Evolutionary conservation across 2,797 vertebrate species (phyloP), one percentile per base, ranked within the genome.

Genomic region (Lacerta bilineata): DNA sequence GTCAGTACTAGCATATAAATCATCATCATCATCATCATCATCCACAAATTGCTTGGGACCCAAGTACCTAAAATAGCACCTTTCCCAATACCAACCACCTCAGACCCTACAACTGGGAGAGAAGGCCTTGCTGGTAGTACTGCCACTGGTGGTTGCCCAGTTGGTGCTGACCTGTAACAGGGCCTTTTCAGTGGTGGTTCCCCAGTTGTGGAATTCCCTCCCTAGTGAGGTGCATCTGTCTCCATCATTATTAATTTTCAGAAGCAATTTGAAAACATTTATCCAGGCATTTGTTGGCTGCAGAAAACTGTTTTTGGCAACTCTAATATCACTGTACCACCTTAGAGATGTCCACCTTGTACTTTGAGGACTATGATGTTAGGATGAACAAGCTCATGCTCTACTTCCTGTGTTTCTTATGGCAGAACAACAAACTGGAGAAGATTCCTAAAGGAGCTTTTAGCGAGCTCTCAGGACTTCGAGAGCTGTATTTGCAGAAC

Each of bases 401-500:
- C 8, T 88, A 64, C 64, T 92, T 92, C n/a, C 91, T 94, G 10
- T 93, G 61, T n/a, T 75, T 93, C 43, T 82, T 8, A n/a, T 81
- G 71, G 23, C 94, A 99, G 99, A 99, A 97, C 94, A 99, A 99
- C 96, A 99, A 98, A 88, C 94, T 99, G 91, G 98, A 99, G 96
- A 98, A 98, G 96, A 99, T 99, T 91, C 98, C 99, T 8, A 92
- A 92, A 4, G 98, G 98, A 39, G 98, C 98, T 25, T 99, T 99
- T 93, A 97, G 97, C 10, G 97, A 97, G 68, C 96, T 99, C 78
- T 93, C 94, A 3, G 97, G 97, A 80, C 97, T 99, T 41, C 96
- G 98, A 33, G 99, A 99, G 93, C 96, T 99, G 23, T 99, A 99
- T 93, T 95, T 99, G 76, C 99, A 99, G 96, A 98, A 99, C 95